A percentile compares a stretch with the other conserved stretches of the same genome.
Conservation (phyloP, 2,113 vertebrate genomes). For the Vimba vimba region DNA sequence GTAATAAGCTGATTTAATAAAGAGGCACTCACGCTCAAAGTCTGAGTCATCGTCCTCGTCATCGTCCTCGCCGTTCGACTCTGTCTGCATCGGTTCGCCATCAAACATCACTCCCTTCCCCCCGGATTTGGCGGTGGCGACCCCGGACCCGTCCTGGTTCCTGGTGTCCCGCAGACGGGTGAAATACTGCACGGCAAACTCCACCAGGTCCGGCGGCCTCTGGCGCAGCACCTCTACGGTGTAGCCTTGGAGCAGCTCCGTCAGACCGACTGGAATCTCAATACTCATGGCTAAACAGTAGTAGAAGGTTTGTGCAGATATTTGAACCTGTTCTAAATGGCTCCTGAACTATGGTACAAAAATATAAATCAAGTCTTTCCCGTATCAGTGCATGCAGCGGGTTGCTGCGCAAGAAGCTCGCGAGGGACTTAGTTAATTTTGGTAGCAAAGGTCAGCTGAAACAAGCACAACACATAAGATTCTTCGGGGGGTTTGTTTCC, state of each 20-base stretch:
- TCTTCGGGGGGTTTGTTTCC: not conserved
- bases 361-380: constrained; percentile 44
- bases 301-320: constrained; percentile 52
- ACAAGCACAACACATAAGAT: constrained; percentile 36
- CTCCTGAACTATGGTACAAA: constrained; percentile 47
- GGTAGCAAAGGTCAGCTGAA: constrained; percentile 32
- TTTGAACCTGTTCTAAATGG: constrained; percentile 44
- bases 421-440: constrained; percentile 22
- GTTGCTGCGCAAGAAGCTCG: constrained; percentile 37
- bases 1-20: constrained; percentile 14
- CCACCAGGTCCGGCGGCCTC: constrained; percentile 89
- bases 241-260: constrained; percentile 95
- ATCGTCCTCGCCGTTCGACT: constrained; percentile 86
- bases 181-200: constrained; percentile 96
- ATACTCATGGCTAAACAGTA: constrained; percentile 86
- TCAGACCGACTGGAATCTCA: constrained; percentile 94
- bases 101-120: constrained; percentile 80
- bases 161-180: constrained; percentile 85
- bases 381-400: constrained; percentile 49
- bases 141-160: constrained; percentile 76
- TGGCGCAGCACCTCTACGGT: constrained; percentile 95
- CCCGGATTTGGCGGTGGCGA: constrained; percentile 63
- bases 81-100: constrained; percentile 84
- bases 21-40: constrained; percentile 85
- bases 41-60: constrained; percentile 86